Percentiles rank a stretch among this genome's conserved stretches.
Conservation (phyloP, 2,888 invertebrate genomes). For the Acronicta alni region DNA sequence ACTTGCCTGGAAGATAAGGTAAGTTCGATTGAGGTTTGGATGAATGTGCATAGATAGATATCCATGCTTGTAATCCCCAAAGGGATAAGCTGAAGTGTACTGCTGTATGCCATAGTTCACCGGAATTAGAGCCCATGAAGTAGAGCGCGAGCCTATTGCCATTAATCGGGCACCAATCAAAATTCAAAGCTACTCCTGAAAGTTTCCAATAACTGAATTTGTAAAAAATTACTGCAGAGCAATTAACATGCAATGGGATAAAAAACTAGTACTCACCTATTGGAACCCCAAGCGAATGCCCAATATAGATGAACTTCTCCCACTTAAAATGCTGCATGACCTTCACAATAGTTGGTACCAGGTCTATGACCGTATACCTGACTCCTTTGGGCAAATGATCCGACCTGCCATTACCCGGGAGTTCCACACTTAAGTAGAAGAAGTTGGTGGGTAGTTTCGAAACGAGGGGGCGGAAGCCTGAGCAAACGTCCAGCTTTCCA, state of each 20-base stretch:
- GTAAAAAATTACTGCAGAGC: no score
- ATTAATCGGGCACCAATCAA: no score
- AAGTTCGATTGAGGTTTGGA: no score
- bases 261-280: conserved; percentile 63
- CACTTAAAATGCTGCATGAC: conserved; percentile 72
- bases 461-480: conserved; percentile 89
- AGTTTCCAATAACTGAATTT: no score
- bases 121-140: no score
- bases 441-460: conserved; percentile 80
- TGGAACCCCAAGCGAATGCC: conserved; percentile 76
- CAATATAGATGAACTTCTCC: conserved; percentile 74
- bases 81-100: no score
- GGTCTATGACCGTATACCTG: conserved; percentile 65
- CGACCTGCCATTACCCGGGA: conserved; percentile 90
- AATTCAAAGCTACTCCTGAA: no score
- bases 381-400: conserved; percentile 83
- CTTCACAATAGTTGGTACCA: conserved; percentile 66
- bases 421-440: conserved; percentile 80
- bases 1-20: conserved; percentile 71
- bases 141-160: no score
- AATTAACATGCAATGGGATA: no score
- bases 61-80: no score
- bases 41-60: no score
- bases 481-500: conserved; percentile 90
- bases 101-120: no score